phyloP scores from a whole-genome alignment of 1,140 invertebrate genomes.

The Forficula auricularia region DNA sequence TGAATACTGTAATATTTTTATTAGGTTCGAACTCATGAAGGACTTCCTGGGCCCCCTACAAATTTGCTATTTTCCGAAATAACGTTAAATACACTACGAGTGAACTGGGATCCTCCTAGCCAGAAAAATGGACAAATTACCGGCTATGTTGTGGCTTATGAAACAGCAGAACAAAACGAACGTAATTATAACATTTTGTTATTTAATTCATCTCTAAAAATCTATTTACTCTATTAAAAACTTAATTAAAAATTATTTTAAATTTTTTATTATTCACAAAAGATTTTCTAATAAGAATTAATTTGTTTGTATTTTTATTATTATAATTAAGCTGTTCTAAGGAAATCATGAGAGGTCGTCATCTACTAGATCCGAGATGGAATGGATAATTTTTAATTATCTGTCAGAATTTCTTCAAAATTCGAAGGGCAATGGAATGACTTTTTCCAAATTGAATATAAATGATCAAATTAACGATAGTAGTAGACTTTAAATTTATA shows the following conservation, averaged over 20 bases:
- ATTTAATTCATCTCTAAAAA: too few species aligned
- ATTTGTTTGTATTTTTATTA: not conserved
- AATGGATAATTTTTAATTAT: too few species aligned
- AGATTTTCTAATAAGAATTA: not conserved
- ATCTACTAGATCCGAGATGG: too few species aligned
- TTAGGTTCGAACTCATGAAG: slow-evolving; percentile 17
- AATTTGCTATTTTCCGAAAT: slow-evolving; percentile 77
- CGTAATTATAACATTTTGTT: slow-evolving; percentile 35
- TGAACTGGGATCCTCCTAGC: slow-evolving; percentile 78
- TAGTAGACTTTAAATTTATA: too few species aligned
- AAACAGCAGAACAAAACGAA: slow-evolving; percentile 79
- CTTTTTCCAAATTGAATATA: too few species aligned
- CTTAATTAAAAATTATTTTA: not conserved
- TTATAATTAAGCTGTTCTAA: too few species aligned
- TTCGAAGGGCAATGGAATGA: too few species aligned
- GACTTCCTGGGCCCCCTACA: slow-evolving; percentile 65
- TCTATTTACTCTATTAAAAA: too few species aligned
- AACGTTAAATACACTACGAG: slow-evolving; percentile 82
- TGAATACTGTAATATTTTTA: slow-evolving; percentile 1
- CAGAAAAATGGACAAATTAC: slow-evolving; percentile 80
- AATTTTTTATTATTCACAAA: slow-evolving; percentile 9
- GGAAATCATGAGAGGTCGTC: too few species aligned
- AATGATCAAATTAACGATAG: too few species aligned
- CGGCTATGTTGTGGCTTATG: slow-evolving; percentile 85
- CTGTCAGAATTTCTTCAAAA: too few species aligned